phyloP scores from a whole-genome alignment of 2,797 vertebrate genomes.

The Ctenopoma kingsleyae region DNA sequence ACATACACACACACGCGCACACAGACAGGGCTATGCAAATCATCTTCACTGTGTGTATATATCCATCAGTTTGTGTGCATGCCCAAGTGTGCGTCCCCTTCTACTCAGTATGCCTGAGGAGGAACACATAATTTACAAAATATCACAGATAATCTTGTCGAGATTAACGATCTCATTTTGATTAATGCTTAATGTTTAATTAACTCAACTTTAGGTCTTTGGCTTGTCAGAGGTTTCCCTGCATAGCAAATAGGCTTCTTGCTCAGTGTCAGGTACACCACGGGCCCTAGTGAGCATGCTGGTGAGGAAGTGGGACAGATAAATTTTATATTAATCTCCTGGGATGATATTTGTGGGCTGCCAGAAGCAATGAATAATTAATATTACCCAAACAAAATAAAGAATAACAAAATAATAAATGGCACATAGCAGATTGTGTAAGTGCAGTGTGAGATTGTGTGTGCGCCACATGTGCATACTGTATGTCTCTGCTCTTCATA shows the following conservation, averaged over 20 bases:
- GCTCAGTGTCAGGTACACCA: conserved; percentile 54
- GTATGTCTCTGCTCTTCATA: neutral
- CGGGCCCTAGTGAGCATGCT: conserved; percentile 3
- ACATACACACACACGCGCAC: conserved; percentile 1
- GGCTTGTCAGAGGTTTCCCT: conserved; percentile 47
- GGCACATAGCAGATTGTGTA: conserved; percentile 4
- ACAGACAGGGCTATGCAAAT: conserved; percentile 19
- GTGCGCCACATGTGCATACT: conserved; percentile 3
- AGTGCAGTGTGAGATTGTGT: neutral
- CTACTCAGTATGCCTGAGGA: conserved; percentile 50
- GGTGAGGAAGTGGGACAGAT: conserved; percentile 57
- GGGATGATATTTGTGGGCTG: conserved; percentile 64
- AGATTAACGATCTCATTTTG: conserved; percentile 81
- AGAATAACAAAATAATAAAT: conserved; percentile 63
- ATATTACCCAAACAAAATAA: conserved; percentile 52
- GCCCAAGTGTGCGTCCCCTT: conserved; percentile 4
- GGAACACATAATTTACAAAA: conserved; percentile 72
- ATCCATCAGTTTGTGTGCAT: conserved; percentile 21
- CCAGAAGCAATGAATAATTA: conserved; percentile 69
- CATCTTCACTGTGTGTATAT: conserved; percentile 7
- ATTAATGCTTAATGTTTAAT: conserved; percentile 82
- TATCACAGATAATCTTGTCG: conserved; percentile 75
- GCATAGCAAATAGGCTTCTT: conserved; percentile 69
- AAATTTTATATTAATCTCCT: conserved; percentile 72
- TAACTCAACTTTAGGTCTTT: conserved; percentile 75